These are phyloP conservation scores for Caenorhabditis doughertyi DNA, from an alignment of 2,888 invertebrate species.

Conservation along the genomic window DNA sequence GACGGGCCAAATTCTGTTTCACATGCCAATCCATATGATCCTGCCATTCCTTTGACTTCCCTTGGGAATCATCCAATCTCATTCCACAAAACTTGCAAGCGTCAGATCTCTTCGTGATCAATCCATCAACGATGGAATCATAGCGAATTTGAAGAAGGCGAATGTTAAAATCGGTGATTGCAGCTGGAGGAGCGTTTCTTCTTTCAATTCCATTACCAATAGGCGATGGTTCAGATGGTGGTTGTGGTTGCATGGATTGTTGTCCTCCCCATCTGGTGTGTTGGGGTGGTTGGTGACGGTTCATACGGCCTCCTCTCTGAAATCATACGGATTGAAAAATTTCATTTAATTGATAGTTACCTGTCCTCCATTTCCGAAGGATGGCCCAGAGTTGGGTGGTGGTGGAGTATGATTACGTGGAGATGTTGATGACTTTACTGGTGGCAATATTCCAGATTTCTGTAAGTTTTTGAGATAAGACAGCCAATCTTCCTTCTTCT, in stretches of 20 bases:
- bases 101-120: conserved; percentile 89
- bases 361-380: not conserved
- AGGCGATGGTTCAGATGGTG: conserved; percentile 3
- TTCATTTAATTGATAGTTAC: not conserved
- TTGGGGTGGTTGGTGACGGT: conserved; percentile 8
- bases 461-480: conserved; percentile 52
- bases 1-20: conserved; percentile 87
- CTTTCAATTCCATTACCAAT: conserved; percentile 41
- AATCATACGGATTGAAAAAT: not conserved
- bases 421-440: conserved; percentile 4
- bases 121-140: conserved; percentile 87
- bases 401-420: conserved; percentile 16
- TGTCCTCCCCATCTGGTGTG: conserved; percentile 7
- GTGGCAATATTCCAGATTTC: conserved; percentile 28
- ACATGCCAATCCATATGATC: conserved; percentile 99
- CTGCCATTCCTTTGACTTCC: conserved; percentile 57
- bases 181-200: conserved; percentile 84
- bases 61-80: conserved; percentile 87
- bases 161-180: conserved; percentile 47
- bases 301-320: conserved; percentile 35
- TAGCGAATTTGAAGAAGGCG: conserved; percentile 85
- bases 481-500: conserved; percentile 48
- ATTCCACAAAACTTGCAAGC: conserved; percentile 97
- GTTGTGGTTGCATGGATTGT: not conserved
- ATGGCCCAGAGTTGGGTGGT: not conserved